These are phyloP conservation scores for Phaenicophaeus curvirostris DNA, from an alignment of 2,797 vertebrate species.

Conservation along the genomic window DNA sequence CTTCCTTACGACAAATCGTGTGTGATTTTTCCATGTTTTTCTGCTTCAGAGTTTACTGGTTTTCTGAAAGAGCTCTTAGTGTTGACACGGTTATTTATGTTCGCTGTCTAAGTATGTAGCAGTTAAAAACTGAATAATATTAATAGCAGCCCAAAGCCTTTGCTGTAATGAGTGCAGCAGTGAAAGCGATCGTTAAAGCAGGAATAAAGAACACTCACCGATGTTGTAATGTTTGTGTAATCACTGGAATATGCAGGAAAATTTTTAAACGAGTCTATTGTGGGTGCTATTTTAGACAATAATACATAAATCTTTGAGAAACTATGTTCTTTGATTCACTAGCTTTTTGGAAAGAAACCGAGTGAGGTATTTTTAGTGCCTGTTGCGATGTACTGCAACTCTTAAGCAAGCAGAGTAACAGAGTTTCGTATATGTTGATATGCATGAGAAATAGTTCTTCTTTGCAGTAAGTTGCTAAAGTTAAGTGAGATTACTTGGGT, in stretches of 20 bases:
- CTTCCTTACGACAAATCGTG: neutral
- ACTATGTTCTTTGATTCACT: neutral
- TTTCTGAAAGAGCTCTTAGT: neutral
- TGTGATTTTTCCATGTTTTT: neutral
- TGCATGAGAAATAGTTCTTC: neutral
- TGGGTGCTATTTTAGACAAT: neutral
- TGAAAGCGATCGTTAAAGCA: neutral
- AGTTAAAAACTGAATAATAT: neutral
- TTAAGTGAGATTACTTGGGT: neutral
- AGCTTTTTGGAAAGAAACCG: neutral
- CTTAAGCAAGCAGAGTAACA: neutral
- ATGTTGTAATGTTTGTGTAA: neutral
- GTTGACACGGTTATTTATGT: neutral
- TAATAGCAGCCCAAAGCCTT: neutral
- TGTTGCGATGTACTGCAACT: neutral
- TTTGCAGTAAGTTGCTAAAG: neutral
- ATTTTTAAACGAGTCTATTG: neutral
- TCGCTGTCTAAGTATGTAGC: neutral
- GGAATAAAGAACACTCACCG: neutral
- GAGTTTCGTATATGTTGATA: neutral
- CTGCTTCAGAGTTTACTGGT: rapidly evolving
- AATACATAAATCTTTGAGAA: neutral
- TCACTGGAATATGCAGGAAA: neutral
- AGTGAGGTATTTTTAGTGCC: neutral
- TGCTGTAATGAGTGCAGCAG: neutral